Conservation (phyloP, 2,113 vertebrate species). For the Scomber scombrus region DNA sequence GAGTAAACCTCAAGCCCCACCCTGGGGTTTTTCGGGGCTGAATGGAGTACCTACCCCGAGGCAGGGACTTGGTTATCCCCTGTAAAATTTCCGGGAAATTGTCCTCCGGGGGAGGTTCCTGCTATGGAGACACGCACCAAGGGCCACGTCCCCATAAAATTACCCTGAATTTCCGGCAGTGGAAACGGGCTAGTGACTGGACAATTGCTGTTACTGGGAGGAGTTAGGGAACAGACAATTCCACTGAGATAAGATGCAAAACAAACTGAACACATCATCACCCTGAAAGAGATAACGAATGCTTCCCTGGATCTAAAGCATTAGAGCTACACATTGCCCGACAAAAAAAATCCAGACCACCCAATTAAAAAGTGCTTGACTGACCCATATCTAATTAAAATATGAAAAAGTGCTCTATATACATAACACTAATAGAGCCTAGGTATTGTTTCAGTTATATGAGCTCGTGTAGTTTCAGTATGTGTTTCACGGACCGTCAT, state of each 20-base stretch:
- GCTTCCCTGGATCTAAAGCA: background rate
- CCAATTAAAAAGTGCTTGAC: background rate
- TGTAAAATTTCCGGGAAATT: no score
- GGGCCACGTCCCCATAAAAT: no score
- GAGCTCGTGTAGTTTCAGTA: background rate
- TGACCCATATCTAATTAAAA: background rate
- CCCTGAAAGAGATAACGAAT: conserved; percentile 25
- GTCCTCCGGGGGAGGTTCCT: no score
- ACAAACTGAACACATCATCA: conserved; percentile 33
- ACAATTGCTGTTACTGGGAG: background rate
- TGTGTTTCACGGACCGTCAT: background rate
- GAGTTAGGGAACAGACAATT: background rate
- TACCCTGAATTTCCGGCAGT: no score
- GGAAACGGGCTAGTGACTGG: background rate
- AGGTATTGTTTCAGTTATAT: background rate
- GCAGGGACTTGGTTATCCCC: no score
- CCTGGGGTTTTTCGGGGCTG: no score
- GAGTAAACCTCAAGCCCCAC: no score
- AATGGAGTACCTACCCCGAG: no score
- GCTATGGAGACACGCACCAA: no score
- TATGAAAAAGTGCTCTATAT: background rate
- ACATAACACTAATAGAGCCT: background rate
- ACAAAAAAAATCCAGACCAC: conserved; percentile 33
- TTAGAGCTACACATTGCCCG: background rate
- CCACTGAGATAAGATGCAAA: background rate